Evolutionary conservation across 2,797 vertebrate species (phyloP), one percentile per base, ranked within the genome.

Genomic region (Labeo calbasu): DNA sequence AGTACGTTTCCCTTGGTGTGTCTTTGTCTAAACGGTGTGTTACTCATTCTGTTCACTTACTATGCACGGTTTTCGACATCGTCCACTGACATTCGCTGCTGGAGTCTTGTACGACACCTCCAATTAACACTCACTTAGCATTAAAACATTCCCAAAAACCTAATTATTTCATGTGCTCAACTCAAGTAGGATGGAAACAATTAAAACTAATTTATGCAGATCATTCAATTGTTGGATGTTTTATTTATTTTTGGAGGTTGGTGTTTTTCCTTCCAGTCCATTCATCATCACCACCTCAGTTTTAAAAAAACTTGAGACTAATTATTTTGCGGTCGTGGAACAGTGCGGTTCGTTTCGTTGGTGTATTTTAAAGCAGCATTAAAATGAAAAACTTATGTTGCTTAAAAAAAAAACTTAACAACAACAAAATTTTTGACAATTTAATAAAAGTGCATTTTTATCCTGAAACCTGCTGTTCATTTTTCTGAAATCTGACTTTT

Each of bases 1-100:
- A 91, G 87, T 92, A 88, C 88, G 87, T 90, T 91, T 91, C 86
- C 86, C 82, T 81, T 89, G 91, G 88, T 94, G 91, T 94, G 91
- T 90, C 91, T 93, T 90, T 94, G 88, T 91, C 83, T 91, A 89
- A 88, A 88, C 90, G 75, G 87, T 93, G 91, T 90, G 84, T 83
- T 82, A 68, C 57, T 84, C 48, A 78, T 72, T 79, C 59, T 84
- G 43, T 84, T 70, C 32, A 78, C 36, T 68, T 69, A 13, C 57
- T 14, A 32, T 59, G 14, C 50, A 73, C 63, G 6, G 57, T 43
- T 82, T 83, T 79, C 59, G 59, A 79, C 75, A 85, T 32, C 50
- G 36, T 23, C 53, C 55, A 77, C 32, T 23, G 8, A 40, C 8
- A 11, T 1, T 59, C n/a, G 14, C 36, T 43, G 7, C 43, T 32